Base-by-base conservation (phyloP, 2,888 invertebrate genomes). In the Neelides folsomi region DNA sequence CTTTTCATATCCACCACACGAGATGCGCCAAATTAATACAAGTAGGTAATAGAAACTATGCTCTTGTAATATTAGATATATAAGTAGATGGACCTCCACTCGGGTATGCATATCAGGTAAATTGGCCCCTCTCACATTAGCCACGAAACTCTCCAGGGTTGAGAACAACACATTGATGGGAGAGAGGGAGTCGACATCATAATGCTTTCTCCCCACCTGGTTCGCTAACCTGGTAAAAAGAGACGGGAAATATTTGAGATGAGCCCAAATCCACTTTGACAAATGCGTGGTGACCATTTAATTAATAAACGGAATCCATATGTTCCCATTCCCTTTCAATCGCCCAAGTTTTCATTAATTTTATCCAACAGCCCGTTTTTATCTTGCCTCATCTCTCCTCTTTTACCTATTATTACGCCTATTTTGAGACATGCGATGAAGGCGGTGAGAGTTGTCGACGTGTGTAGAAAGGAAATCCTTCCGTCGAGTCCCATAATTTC, bases 241-340 rank as follows among this genome's bases (percentile, higher is more conserved):
- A 27, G 27, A 5, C 27, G 27, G 27, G 27, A 27, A 27, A 27
- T 27, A 27, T 5, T 5, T 27, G 27, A 27, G 27, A 27, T 27
- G 27, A 27, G 27, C 27, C 7, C 4, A 27, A 27, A 27, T 27
- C 27, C 27, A 27, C 27, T 27, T 27, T 42, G 48, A 41, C 43
- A 16, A 35, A 27, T 47, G 48, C 40, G 48, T 47, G 43, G 46
- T 48, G 52, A 48, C 52, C 52, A 53, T 53, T 53, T 53, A 53
- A 53, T 53, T 53, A 53, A 52, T 40, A 40, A 47, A 52, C 43
- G 37, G 49, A 46, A 43, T 53, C 53, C 53, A 53, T 53, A 40
- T 53, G 53, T 36, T 53, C 40, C 35, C 44, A 35, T 42, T 42
- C 42, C 12, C 42, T 18, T 42, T 42, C 12, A 42, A 15, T 42